These are phyloP conservation scores for Ophioninae sp. DNA, from an alignment of 2,888 invertebrate genomes.

Conservation along the genomic window DNA sequence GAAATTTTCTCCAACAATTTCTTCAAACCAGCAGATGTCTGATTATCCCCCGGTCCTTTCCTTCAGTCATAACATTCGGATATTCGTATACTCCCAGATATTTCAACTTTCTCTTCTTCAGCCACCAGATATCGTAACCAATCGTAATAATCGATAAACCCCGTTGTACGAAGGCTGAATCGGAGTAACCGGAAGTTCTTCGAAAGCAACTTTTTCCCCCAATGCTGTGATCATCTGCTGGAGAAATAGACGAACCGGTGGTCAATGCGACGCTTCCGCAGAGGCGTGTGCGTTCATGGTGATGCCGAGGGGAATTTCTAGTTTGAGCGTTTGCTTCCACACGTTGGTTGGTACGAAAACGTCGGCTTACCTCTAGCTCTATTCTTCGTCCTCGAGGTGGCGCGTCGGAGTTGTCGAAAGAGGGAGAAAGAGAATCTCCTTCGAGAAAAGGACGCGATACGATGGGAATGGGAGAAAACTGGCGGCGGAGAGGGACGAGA, in stretches of 20 bases:
- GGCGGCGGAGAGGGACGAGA: neutral
- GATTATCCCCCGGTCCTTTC: too few relatives aligned
- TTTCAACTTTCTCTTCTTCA: too few relatives aligned
- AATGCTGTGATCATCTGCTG: too few relatives aligned
- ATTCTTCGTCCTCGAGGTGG: conserved; percentile 47
- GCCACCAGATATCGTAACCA: too few relatives aligned
- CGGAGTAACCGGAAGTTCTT: too few relatives aligned
- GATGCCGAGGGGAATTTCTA: neutral
- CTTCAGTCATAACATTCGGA: too few relatives aligned
- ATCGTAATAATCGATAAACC: too few relatives aligned
- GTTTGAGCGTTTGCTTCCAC: neutral
- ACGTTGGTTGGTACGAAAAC: conserved; percentile 23
- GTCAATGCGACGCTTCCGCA: neutral
- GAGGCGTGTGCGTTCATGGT: neutral
- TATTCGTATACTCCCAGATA: too few relatives aligned
- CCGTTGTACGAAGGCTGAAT: too few relatives aligned
- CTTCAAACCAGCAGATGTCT: too few relatives aligned
- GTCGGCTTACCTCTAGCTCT: conserved; percentile 45
- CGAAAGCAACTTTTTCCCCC: too few relatives aligned
- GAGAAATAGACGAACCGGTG: neutral
- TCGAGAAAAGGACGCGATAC: conserved; percentile 24
- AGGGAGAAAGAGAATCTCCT: conserved; percentile 49
- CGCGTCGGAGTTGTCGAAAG: conserved; percentile 20
- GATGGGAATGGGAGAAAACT: conserved; percentile 29
- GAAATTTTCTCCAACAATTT: too few relatives aligned